Evolutionary conservation across 2,797 vertebrate genomes (phyloP).

Genomic region (Argya squamiceps): DNA sequence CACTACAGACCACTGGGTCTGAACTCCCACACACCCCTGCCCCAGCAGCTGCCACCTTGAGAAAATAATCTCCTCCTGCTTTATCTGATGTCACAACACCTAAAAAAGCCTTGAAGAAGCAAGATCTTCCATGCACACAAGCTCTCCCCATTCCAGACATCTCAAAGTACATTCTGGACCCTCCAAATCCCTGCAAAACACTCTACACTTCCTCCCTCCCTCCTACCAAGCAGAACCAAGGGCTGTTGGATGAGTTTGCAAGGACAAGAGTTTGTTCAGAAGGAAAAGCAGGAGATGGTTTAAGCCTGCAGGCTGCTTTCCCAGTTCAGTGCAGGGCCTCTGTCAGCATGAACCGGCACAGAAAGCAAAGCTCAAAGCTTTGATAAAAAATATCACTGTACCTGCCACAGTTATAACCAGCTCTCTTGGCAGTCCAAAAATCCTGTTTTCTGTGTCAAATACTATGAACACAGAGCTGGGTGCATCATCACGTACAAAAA

Average conservation of each 20-base stretch:
- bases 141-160: not conserved
- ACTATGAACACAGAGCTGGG: conserved; percentile 85
- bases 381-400: conserved; percentile 47
- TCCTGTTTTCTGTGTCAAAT: conserved; percentile 91
- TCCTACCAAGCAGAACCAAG: not conserved
- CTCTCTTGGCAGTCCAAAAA: conserved; percentile 93
- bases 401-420: conserved; percentile 95
- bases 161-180: not conserved
- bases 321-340: not conserved
- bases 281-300: not conserved
- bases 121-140: not conserved
- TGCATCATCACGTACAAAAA: conserved; percentile 87
- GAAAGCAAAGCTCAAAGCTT: not conserved
- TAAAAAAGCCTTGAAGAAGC: not conserved
- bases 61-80: not conserved
- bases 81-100: not conserved
- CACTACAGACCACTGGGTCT: not conserved
- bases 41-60: not conserved
- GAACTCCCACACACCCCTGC: not conserved
- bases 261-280: not conserved
- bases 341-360: not conserved
- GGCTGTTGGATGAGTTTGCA: not conserved
- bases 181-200: not conserved
- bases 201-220: not conserved
- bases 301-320: not conserved